Base-by-base conservation (phyloP, 1,140 invertebrate species). In the Brachionus rubens region DNA sequence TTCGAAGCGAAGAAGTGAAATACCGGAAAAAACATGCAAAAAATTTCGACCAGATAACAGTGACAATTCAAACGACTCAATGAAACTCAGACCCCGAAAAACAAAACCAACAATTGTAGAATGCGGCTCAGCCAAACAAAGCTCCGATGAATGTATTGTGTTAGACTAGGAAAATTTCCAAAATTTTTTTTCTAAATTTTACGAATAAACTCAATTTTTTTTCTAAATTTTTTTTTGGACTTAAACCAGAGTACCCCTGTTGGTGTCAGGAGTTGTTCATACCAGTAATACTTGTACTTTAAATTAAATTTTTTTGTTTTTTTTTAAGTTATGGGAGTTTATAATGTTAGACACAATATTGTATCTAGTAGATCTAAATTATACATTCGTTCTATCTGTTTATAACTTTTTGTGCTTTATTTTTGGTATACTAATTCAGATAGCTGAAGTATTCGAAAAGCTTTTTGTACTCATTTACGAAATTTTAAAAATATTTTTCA, bases 231-330 rank as follows among this genome's bases (percentile, higher is more conserved):
- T n/a, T n/a, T n/a, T n/a, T n/a, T n/a, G n/a, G n/a, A n/a, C n/a
- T n/a, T n/a, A n/a, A n/a, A n/a, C n/a, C n/a, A n/a, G n/a, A n/a
- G n/a, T n/a, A 14, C 52, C 5, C 52, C 52, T 54, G 52, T 28
- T 54, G 21, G 30, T 59, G 54, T 30, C 30, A 59, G 54, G 52
- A 54, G 52, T 54, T n/a, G n/a, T n/a, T n/a, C n/a, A n/a, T n/a
- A n/a, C n/a, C n/a, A n/a, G n/a, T n/a, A n/a, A n/a, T n/a, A n/a
- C n/a, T n/a, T n/a, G n/a, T n/a, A n/a, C n/a, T n/a, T n/a, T n/a
- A n/a, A n/a, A n/a, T n/a, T n/a, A n/a, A 26, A 21, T 54, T 54
- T 52, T 26, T 24, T 12, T 43, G 10, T 4, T 26, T 3, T 54
- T 28, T 54, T 54, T 28, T 52, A 26, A 21, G 3, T 52, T 14